Conservation (phyloP, 2,888 invertebrate genomes). For the Tinea pellionella region DNA sequence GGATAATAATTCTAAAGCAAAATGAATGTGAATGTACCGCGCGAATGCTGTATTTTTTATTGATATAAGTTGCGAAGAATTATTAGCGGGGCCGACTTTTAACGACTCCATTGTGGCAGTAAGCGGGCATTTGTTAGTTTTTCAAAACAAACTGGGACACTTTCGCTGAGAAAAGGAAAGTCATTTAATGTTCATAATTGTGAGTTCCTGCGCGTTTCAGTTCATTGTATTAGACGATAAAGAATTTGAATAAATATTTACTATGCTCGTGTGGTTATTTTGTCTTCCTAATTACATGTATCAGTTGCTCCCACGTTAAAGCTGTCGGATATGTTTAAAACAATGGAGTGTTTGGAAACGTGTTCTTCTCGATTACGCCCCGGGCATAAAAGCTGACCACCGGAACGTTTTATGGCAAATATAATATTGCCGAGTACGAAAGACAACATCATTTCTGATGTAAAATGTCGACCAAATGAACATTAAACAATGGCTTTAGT, state of each 20-base stretch:
- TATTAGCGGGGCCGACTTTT: conserved; percentile 15
- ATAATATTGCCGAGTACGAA: neutral
- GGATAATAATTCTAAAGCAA: conserved; percentile 23
- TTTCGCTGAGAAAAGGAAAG: conserved; percentile 55
- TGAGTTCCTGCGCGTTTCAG: conserved; percentile 9
- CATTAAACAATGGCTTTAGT: conserved; percentile 1
- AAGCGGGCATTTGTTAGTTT: conserved; percentile 35
- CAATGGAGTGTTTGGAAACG: conserved; percentile 8
- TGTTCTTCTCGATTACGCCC: neutral
- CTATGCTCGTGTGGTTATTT: neutral
- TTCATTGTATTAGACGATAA: neutral
- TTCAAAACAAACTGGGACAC: conserved; percentile 45
- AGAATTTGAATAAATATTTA: neutral
- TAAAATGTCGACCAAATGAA: neutral
- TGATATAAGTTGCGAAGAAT: conserved; percentile 20
- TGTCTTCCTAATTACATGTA: neutral
- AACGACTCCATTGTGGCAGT: conserved; percentile 31
- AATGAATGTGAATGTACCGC: conserved; percentile 9
- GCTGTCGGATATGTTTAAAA: neutral
- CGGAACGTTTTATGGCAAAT: conserved; percentile 4
- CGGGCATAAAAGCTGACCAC: conserved; percentile 3
- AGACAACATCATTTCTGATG: neutral
- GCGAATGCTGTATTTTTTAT: conserved; percentile 17
- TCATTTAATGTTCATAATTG: conserved; percentile 21
- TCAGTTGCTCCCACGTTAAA: conserved; percentile 9